Evolutionary conservation across 2,888 invertebrate genomes (phyloP), one percentile per base, ranked within the genome.

Genomic region (Teleogryllus oceanicus): DNA sequence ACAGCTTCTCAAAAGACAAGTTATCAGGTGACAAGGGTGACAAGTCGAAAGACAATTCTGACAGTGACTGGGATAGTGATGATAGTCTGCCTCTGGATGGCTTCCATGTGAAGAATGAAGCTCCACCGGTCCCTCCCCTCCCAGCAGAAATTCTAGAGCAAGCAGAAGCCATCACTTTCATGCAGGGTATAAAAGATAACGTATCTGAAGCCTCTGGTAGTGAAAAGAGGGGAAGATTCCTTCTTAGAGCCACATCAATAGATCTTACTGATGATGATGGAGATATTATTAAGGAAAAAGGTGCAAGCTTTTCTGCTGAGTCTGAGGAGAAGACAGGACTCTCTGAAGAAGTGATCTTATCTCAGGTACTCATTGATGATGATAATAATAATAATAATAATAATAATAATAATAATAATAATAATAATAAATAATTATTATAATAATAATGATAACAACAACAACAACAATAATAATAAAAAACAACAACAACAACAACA

Each of bases 1-100:
- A 18, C 12, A 50, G n/a, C 11, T 13, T 62, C 13, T 62, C 62
- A n/a, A 37, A 77, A 77, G 50, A 24, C 16, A 24, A 77, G 49
- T 11, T 18, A n/a, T n/a, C 50, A 77, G 16, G 76, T 49, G 20
- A 50, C 75, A 8, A 78, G 51, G 24, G 20, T 80, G 49, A 78
- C 74, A 78, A 74, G 78, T 76, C 37, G 11, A 76, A 24, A 21
- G 37, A 37, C 21, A 74, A 51, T 50, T 82, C 82, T 18, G 83
- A 81, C 1, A 83, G 82, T 77, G 83, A 83, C 75, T 83, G 83
- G 83, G 83, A 83, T 74, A 83, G 83, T 77, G 83, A 84, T 12
- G 83, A 83, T 50, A 84, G 83, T 81, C 80, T 84, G 21, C 84
- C 84, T 0, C 20, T 84, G 74, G 84, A 84, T 50, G 78, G 74